Evolutionary conservation across 2,113 vertebrate genomes (phyloP).

Genomic region (Mastomys coucha): DNA sequence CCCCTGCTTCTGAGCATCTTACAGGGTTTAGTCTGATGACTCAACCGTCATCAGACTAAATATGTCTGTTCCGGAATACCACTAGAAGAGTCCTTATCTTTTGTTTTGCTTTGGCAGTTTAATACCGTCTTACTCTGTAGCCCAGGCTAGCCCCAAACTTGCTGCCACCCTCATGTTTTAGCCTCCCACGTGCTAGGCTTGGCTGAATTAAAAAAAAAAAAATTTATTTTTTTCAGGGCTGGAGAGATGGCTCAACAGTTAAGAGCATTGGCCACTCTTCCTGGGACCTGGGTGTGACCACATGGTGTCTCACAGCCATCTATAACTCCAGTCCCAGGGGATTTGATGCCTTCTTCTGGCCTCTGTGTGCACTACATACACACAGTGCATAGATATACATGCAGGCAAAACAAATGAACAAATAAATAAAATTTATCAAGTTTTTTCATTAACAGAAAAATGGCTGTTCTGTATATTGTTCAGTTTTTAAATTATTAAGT

Average conservation of each 20-base stretch:
- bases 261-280: not conserved
- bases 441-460: slow-evolving; percentile 4
- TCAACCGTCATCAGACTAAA: slow-evolving; percentile 13
- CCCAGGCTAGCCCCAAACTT: not conserved
- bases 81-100: not conserved
- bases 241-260: not conserved
- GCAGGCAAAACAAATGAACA: not conserved
- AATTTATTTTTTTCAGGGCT: not conserved
- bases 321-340: not conserved
- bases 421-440: not conserved
- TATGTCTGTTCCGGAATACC: slow-evolving; percentile 13
- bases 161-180: not conserved
- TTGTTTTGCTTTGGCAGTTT: not conserved
- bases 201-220: not conserved
- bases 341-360: not conserved
- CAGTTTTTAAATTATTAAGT: not conserved
- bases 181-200: not conserved
- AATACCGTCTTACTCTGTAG: not conserved
- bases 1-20: not conserved
- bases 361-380: not conserved
- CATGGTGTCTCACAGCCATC: not conserved
- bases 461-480: not conserved
- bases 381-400: not conserved
- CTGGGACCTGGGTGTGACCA: not conserved
- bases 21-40: no score